Conservation (phyloP, 2,113 vertebrate genomes). For the Lipophrys pholis region DNA sequence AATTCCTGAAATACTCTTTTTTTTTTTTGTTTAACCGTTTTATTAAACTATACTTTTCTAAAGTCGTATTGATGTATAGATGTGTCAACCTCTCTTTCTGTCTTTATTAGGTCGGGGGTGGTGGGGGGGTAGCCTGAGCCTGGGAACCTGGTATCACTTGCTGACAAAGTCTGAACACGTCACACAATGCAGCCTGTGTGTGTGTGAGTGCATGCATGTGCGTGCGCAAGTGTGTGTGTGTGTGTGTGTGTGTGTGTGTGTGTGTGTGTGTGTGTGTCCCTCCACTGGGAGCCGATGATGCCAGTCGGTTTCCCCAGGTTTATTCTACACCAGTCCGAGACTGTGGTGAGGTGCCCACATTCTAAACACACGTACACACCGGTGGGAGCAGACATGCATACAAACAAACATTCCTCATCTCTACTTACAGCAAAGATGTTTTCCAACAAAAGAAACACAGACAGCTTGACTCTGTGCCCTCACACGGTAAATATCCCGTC, state of each 20-base stretch:
- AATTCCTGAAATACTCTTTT: too few relatives aligned
- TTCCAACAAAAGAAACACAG: slow-evolving; percentile 60
- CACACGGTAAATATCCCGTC: slow-evolving; percentile 56
- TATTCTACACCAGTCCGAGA: slow-evolving; percentile 23
- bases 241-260: slow-evolving; percentile 8
- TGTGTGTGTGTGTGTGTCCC: slow-evolving; percentile 12
- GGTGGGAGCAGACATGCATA: slow-evolving; percentile 6
- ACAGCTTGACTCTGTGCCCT: slow-evolving; percentile 55
- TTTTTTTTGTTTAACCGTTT: too few relatives aligned
- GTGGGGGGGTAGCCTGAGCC: slow-evolving; percentile 6
- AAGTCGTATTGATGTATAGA: not conserved
- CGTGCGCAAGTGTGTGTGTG: not conserved
- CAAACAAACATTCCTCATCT: slow-evolving; percentile 52
- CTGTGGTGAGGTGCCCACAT: not conserved
- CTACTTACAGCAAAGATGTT: slow-evolving; percentile 51
- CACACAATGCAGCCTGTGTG: slow-evolving; percentile 10
- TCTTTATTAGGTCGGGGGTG: slow-evolving; percentile 20
- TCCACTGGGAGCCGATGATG: slow-evolving; percentile 38
- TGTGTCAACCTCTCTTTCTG: not conserved
- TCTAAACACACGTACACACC: too few relatives aligned
- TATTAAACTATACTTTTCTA: too few relatives aligned
- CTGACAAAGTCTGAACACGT: slow-evolving; percentile 27
- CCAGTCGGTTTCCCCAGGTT: slow-evolving; percentile 45
- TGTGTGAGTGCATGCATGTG: slow-evolving; percentile 9
- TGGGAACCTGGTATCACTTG: slow-evolving; percentile 75